Evolutionary conservation across 2,797 vertebrate species (phyloP).

Genomic region (Acropternis orthonyx): DNA sequence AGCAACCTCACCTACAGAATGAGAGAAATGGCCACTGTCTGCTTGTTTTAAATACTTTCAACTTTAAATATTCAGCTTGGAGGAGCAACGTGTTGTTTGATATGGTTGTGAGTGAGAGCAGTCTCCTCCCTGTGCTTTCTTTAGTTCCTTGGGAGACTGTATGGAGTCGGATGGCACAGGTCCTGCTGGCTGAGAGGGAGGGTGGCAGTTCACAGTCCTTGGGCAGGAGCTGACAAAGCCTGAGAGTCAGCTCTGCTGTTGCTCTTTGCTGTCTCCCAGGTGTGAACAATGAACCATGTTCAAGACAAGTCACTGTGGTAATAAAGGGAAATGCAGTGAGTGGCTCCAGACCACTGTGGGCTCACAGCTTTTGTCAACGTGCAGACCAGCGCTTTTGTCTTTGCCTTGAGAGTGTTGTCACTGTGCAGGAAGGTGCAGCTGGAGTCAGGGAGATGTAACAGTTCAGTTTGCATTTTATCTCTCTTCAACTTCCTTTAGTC

Average conservation of each 20-base stretch:
- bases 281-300: neutral
- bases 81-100: neutral
- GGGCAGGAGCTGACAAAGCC: neutral
- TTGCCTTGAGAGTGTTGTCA: neutral
- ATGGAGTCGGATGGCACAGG: neutral
- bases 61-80: neutral
- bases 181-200: neutral
- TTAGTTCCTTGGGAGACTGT: neutral
- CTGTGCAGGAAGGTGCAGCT: neutral
- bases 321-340: neutral
- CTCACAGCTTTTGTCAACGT: neutral
- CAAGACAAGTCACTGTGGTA: neutral
- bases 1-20: slow-evolving; percentile 48
- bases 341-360: neutral
- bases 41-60: slow-evolving; percentile 7
- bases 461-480: slow-evolving; percentile 9
- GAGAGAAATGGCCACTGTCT: neutral
- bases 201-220: fast-evolving
- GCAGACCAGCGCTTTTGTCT: neutral
- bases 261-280: neutral
- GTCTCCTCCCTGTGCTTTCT: neutral
- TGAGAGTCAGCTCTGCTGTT: neutral
- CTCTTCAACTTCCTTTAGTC: neutral
- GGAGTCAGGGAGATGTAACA: neutral
- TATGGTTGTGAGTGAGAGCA: neutral